Evolutionary conservation across 2,888 invertebrate species (phyloP).

Genomic region (Girardia tigrina): DNA sequence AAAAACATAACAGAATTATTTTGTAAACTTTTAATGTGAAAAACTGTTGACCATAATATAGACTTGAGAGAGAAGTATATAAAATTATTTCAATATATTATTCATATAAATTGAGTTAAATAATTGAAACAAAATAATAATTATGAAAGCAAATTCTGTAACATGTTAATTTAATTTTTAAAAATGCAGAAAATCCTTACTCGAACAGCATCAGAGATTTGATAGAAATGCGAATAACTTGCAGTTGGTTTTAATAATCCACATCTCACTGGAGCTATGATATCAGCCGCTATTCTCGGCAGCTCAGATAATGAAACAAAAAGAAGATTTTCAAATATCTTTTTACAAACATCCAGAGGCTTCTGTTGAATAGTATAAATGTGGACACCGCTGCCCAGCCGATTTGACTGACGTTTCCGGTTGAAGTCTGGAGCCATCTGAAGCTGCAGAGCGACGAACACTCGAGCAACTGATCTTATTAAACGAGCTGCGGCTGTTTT

Average conservation of each 20-base stretch:
- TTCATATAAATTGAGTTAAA: too few species aligned
- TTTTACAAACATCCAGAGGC: slow-evolving; percentile 66
- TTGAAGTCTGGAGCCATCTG: slow-evolving; percentile 26
- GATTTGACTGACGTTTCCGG: slow-evolving; percentile 40
- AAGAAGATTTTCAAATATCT: slow-evolving; percentile 75
- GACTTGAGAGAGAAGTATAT: too few species aligned
- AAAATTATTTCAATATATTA: too few species aligned
- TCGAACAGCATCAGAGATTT: background rate
- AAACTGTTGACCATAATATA: too few species aligned
- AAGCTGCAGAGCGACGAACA: slow-evolving; percentile 84
- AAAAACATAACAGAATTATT: too few species aligned
- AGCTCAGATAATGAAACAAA: slow-evolving; percentile 81
- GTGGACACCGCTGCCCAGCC: background rate
- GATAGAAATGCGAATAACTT: slow-evolving; percentile 62
- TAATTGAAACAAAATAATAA: too few species aligned
- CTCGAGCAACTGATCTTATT: slow-evolving; percentile 81
- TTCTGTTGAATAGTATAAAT: slow-evolving; percentile 41
- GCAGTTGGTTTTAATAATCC: slow-evolving; percentile 88
- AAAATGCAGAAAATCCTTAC: too few species aligned
- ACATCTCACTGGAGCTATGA: slow-evolving; percentile 81
- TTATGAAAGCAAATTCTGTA: too few species aligned
- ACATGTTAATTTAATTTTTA: too few species aligned
- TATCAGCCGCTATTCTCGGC: slow-evolving; percentile 82
- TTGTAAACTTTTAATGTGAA: too few species aligned
- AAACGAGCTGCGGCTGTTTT: slow-evolving; percentile 67